Conservation (phyloP, 2,888 invertebrate species). For the Patella caerulea region DNA sequence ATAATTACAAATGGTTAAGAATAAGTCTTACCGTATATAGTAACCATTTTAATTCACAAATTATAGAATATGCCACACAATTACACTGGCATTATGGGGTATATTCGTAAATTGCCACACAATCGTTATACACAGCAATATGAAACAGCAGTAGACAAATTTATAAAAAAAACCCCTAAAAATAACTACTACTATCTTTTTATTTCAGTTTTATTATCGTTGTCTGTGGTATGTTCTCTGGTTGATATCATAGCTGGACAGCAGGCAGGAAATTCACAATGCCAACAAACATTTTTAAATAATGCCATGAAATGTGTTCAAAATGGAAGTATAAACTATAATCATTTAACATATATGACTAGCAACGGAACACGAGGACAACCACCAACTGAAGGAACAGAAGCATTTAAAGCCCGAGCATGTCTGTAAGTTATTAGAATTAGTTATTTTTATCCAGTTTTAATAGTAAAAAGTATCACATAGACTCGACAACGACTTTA, state of each 20-base stretch:
- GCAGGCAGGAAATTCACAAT: slow-evolving; percentile 20
- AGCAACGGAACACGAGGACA: slow-evolving; percentile 37
- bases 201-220: not conserved
- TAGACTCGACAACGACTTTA: too few relatives aligned
- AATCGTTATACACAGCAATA: too few relatives aligned
- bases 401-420: slow-evolving; percentile 31
- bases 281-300: slow-evolving; percentile 34
- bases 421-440: slow-evolving; percentile 30
- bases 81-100: too few relatives aligned
- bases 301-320: slow-evolving; percentile 38
- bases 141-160: too few relatives aligned
- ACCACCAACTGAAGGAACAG: slow-evolving; percentile 27
- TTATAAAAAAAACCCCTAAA: too few relatives aligned
- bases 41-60: not conserved
- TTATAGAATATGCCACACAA: not conserved
- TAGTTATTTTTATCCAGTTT: too few relatives aligned
- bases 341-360: slow-evolving; percentile 35
- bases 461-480: too few relatives aligned
- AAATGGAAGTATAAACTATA: slow-evolving; percentile 34
- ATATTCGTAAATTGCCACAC: too few relatives aligned
- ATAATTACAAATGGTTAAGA: too few relatives aligned
- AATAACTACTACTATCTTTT: too few relatives aligned
- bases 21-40: too few relatives aligned
- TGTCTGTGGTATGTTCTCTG: not conserved
- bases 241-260: not conserved